A percentile compares a stretch with the other conserved stretches of the same genome.
These are phyloP conservation scores for Mesorhabditis spiculigera DNA, from an alignment of 2,888 invertebrate genomes.

Conservation along the genomic window DNA sequence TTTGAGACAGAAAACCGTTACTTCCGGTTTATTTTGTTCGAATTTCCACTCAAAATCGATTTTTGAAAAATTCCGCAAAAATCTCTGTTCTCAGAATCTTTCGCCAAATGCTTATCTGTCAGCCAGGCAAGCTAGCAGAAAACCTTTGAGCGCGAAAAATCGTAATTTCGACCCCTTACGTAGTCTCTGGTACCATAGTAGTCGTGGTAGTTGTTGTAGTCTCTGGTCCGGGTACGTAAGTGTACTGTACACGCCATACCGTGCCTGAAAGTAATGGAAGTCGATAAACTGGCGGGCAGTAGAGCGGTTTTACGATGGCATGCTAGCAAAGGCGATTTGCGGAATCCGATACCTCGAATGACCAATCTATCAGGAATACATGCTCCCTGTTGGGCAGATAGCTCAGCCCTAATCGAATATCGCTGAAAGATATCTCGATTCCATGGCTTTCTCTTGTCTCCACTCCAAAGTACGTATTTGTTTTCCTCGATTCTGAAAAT, in stretches of 20 bases:
- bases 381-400: not conserved
- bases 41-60: too few relatives aligned
- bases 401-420: not conserved
- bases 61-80: too few relatives aligned
- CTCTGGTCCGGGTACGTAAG: not conserved
- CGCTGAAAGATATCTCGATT: not conserved
- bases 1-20: too few relatives aligned
- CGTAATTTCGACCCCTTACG: not conserved
- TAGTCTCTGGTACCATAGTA: not conserved
- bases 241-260: not conserved
- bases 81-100: too few relatives aligned
- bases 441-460: not conserved
- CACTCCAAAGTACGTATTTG: not conserved
- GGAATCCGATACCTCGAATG: not conserved
- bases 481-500: not conserved
- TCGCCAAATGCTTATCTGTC: too few relatives aligned
- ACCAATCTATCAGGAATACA: not conserved
- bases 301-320: not conserved
- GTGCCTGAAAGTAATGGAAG: too few relatives aligned
- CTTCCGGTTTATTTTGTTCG: too few relatives aligned
- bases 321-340: not conserved
- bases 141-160: too few relatives aligned
- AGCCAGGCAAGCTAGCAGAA: too few relatives aligned
- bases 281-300: too few relatives aligned
- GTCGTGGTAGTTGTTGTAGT: not conserved